Base-by-base conservation (phyloP, 2,888 invertebrate genomes). In the Agrotis segetum region DNA sequence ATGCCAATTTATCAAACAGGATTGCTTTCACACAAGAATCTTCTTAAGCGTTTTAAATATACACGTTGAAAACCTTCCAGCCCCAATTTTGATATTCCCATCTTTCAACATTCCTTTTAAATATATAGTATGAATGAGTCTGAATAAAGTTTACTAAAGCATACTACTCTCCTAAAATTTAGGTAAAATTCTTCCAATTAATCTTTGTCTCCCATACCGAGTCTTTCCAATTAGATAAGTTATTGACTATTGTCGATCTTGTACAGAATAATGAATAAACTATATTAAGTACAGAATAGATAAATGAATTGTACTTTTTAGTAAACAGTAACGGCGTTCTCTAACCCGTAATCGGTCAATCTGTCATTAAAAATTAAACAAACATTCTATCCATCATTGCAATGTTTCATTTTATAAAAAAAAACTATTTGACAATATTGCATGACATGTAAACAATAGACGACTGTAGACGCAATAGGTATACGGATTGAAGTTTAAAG, bases 241-340 rank as follows among this genome's bases (percentile, higher is more conserved):
- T 46, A 53, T 55, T 69, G 40, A 47, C 49, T 67, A 62, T 56
- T 77, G 63, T 77, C 66, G 71, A 61, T 60, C 82, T 81, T 77
- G 72, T 68, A 76, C 64, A 68, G 63, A 55, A 19, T 59, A 34
- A 67, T 62, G 46, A 66, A 78, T 82, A 71, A 76, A 79, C 14
- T 78, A 78, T 62, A 66, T 24, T 70, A 81, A 69, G 49, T 46
- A 52, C 49, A 44, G 47, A 56, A 44, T 63, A 63, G 53, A 55
- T 61, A 53, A 62, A 64, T 73, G 6, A 74, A 59, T 47, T 60
- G 19, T 72, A 61, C 19, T 49, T 62, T 50, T 49, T 21, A 47
- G 11, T 71, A 14, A 13, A 66, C 17, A 34, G 34, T 49, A 17
- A 29, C 2, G 1, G 65, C 65, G 65, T 76, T 46, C 53, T 63